Base-by-base conservation (phyloP, 2,888 invertebrate genomes). In the Seladonia tumulorum region DNA sequence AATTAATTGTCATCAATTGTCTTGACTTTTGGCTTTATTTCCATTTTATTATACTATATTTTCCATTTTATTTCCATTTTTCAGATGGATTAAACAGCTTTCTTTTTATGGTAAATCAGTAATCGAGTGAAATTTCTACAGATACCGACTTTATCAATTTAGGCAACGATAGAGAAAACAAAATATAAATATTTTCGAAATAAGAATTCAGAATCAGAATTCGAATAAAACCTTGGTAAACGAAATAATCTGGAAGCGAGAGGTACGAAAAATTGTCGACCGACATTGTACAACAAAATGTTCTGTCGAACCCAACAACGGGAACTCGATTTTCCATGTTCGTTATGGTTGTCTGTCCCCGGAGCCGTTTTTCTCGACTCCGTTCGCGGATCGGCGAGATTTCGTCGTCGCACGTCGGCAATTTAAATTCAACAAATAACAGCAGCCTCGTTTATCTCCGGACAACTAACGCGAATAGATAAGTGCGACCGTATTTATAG, bases 381-480 rank as follows among this genome's bases (percentile, higher is more conserved):
- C 53, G 49, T 45, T 22, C 42, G 25, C 29, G 22, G 39, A 39
- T 16, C 68, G 53, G 68, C 49, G 49, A 53, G 53, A 49, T 70
- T 60, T 57, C 10, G 45, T 57, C 10, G 45, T 12, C 60, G 25
- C 29, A 5, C 8, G 22, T 16, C 16, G 10, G 53, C 68, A 57
- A 80, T 80, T 63, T 80, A 68, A 80, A 82, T 53, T 49, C 53
- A 82, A 57, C 73, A 74, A 74, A 82, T 39, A 82, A 80, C 22
- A 16, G 45, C 53, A 53, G 18, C 18, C 63, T 25, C 25, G 68
- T 68, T 80, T 81, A 60, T 81, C 74, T n/a, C 12, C 47, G 47
- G 57, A 49, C 81, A 75, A 81, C 68, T 42, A 42, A 73, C 14
- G 25, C 73, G 39, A 10, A 39, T 12, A 74, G 81, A 81, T 60